phyloP scores from a whole-genome alignment of 2,797 vertebrate species.

The Sphaeramia orbicularis region DNA sequence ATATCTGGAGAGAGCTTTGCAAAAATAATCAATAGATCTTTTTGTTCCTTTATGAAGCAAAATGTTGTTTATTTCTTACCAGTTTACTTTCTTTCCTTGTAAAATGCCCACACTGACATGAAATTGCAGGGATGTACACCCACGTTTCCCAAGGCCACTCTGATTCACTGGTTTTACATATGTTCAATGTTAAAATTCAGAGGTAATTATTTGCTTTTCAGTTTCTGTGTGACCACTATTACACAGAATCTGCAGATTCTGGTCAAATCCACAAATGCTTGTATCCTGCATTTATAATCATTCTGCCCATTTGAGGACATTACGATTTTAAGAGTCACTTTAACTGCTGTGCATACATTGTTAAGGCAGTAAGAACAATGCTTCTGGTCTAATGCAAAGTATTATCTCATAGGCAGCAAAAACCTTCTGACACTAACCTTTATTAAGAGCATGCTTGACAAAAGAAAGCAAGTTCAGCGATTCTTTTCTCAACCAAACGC shows the following conservation, averaged over 20 bases:
- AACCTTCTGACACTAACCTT: constrained; percentile 66
- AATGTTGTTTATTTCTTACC: neutral
- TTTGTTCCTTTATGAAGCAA: constrained; percentile 9
- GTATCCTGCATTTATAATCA: neutral
- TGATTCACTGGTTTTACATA: no score
- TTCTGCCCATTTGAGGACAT: constrained; percentile 1
- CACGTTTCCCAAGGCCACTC: neutral
- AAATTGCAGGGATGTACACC: neutral
- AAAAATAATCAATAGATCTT: constrained; percentile 1
- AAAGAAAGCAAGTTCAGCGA: constrained; percentile 71
- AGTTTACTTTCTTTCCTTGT: neutral
- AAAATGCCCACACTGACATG: neutral
- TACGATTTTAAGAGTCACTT: constrained; percentile 21
- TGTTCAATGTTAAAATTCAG: no score
- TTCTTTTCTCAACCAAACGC: constrained; percentile 60
- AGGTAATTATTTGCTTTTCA: no score
- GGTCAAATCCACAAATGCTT: neutral
- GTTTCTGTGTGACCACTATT: neutral
- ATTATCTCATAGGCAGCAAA: constrained; percentile 54
- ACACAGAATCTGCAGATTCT: neutral
- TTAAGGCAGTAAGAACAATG: constrained; percentile 38
- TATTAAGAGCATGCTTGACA: constrained; percentile 69
- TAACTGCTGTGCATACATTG: constrained; percentile 35
- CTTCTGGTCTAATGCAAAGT: constrained; percentile 20
- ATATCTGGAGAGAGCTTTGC: constrained; percentile 3